Percentiles rank a stretch among this genome's conserved stretches.
Conservation (phyloP, 2,113 vertebrate species). For the Varanus komodoensis region DNA sequence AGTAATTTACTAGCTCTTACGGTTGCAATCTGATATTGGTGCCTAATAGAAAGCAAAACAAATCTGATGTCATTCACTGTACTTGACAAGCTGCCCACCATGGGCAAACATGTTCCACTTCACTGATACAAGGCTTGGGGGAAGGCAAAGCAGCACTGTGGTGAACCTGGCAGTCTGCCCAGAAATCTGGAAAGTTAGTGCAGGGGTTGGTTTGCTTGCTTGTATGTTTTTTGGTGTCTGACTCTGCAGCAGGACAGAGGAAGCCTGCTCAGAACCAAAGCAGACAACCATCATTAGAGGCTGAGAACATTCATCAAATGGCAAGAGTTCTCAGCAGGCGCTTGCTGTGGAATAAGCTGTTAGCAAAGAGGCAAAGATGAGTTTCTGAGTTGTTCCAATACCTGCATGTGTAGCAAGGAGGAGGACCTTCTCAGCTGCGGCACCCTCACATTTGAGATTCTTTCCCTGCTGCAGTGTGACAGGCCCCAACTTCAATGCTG, state of each 20-base stretch:
- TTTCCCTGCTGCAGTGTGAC: too few species aligned
- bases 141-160: neutral
- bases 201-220: too few species aligned
- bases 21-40: slow-evolving; percentile 7
- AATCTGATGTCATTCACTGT: neutral
- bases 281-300: neutral
- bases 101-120: neutral
- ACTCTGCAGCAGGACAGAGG: neutral
- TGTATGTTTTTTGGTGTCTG: neutral
- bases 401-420: too few species aligned
- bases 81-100: neutral
- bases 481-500: too few species aligned
- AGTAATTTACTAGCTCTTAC: slow-evolving; percentile 7
- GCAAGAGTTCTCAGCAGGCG: neutral
- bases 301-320: neutral
- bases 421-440: too few species aligned
- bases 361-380: neutral
- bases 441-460: too few species aligned
- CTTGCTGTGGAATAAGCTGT: neutral
- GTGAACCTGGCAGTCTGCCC: neutral
- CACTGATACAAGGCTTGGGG: neutral
- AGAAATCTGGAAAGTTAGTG: neutral
- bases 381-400: too few species aligned
- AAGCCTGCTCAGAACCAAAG: neutral
- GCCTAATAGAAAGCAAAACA: neutral